Evolutionary conservation across 1,140 invertebrate genomes (phyloP), one percentile per base, ranked within the genome.

Genomic region (Venturia canescens): DNA sequence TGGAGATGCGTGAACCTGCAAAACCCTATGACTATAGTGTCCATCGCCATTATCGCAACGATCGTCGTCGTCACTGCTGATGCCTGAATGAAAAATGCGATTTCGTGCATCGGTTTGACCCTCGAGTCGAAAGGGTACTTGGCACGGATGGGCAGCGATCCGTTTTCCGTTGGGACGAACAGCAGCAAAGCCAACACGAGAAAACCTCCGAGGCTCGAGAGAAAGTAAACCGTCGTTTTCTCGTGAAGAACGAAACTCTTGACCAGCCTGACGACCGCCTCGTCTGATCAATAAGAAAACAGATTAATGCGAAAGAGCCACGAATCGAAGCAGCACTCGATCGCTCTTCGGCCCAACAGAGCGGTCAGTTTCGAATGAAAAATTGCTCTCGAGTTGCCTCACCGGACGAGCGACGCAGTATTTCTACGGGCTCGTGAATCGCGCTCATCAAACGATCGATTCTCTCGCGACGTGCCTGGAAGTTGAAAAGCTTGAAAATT

Each of bases 301-400:
- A 44, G 7, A 9, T 44, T 44, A 44, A n/a, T n/a, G n/a, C n/a
- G 7, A 44, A 44, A 34, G 7, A 34, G 31, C 3, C 7, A 34
- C 7, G 7, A 34, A 34, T 34, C 31, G n/a, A n/a, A n/a, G n/a
- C n/a, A n/a, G n/a, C n/a, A n/a, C n/a, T n/a, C n/a, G n/a, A n/a
- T n/a, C n/a, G n/a, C n/a, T n/a, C n/a, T n/a, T n/a, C n/a, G n/a
- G n/a, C n/a, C n/a, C n/a, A n/a, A n/a, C n/a, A n/a, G n/a, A n/a
- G n/a, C n/a, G n/a, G n/a, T n/a, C n/a, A n/a, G n/a, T n/a, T n/a
- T 88, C 69, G 44, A 88, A 87, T 7, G 87, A 87, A 23, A 86
- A 88, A 44, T 75, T 5, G 18, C 15, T 34, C 6, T 16, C 13
- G 1, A 5, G 4, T 63, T 27, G 82, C 53, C 71, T 85, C 34